Conservation (phyloP, 2,888 invertebrate genomes). For the Archips crataeganus region DNA sequence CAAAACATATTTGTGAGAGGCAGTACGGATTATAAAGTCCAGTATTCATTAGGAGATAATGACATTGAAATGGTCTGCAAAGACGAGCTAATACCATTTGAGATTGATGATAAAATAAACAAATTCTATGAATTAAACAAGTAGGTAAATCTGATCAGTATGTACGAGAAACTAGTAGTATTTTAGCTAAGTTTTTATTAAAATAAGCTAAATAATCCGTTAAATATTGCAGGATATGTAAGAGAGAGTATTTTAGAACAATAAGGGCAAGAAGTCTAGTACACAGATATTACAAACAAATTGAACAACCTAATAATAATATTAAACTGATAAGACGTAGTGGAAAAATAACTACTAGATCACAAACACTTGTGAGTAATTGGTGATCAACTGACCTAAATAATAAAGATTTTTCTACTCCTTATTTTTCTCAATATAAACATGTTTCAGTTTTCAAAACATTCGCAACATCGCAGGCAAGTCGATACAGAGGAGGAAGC, state of each 20-base stretch:
- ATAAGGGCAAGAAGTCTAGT: neutral
- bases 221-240: conserved; percentile 24
- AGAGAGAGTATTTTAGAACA: conserved; percentile 5
- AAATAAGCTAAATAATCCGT: neutral
- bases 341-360: neutral
- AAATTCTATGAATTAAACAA: conserved; percentile 50
- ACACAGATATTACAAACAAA: conserved; percentile 8
- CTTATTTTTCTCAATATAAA: neutral
- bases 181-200: neutral
- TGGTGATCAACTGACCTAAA: neutral
- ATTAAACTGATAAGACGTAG: conserved; percentile 1
- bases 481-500: conserved; percentile 7
- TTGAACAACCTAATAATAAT: neutral
- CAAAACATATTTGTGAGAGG: conserved; percentile 53
- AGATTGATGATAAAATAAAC: conserved; percentile 45
- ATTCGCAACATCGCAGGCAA: conserved; percentile 25
- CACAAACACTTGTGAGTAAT: neutral
- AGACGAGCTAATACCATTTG: conserved; percentile 45
- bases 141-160: conserved; percentile 45
- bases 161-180: neutral
- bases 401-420: neutral
- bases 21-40: conserved; percentile 56
- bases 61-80: conserved; percentile 59
- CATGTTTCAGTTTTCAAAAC: conserved; percentile 34
- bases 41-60: conserved; percentile 54